Base-by-base conservation (phyloP, 1,140 invertebrate genomes). In the Drosophila ambigua region DNA sequence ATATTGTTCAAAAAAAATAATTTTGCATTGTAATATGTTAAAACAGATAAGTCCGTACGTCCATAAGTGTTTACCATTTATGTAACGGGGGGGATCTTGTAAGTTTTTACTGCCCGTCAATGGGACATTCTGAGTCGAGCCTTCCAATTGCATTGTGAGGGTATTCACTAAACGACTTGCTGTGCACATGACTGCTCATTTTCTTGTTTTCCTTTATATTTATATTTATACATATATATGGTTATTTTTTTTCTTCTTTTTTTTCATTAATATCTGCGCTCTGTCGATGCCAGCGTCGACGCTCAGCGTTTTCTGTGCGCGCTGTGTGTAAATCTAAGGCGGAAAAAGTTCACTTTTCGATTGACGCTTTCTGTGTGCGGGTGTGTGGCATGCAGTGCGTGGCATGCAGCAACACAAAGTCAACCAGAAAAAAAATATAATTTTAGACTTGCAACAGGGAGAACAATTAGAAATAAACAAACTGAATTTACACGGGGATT, bases 311-410 rank as follows among this genome's bases (percentile, higher is more conserved):
- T 68, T 85, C 9, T 39, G 35, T 84, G 77, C 80, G 68, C 67
- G 64, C 71, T 88, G 79, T 87, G 79, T 79, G 69, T 74, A 63
- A 80, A 71, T 39, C 35, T 69, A 68, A 68, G 53, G 74, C 52
- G 79, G 51, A 83, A 87, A 82, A 90, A 82, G 79, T 82, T 76
- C 76, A 90, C 85, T 85, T 39, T 85, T 85, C 82, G 80, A 78
- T 85, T 85, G 82, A 74, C 78, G 83, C 82, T 87, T 82, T 82
- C 39, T 48, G 20, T 82, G 78, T 85, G 82, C 87, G 79, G 83
- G 82, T 76, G 72, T 66, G 72, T 78, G 72, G 69, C 68, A 76
- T 72, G 74, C 59, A 74, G 66, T 83, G 81, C 80, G 71, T 68
- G 45, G 55, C 55, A 61, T 45, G 54, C 72, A 75, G 54, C 72